Evolutionary conservation across 2,797 vertebrate species (phyloP).

Genomic region (Helicolenus hilgendorfi): DNA sequence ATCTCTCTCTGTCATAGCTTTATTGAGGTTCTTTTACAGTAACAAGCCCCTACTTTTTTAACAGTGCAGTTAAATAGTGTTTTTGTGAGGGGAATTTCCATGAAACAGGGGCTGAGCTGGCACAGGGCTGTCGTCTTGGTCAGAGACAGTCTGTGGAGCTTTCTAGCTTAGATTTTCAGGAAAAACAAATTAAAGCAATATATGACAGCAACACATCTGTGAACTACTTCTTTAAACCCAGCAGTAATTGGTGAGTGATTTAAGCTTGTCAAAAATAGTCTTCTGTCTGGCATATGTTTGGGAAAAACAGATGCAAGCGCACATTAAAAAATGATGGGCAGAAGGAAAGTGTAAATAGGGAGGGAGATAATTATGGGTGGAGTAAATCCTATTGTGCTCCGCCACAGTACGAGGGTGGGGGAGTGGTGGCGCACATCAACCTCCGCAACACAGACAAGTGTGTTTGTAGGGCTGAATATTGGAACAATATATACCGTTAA

Average conservation of each 20-base stretch:
- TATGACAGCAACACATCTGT: conserved; percentile 17
- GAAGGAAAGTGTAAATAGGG: conserved; percentile 64
- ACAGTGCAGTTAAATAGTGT: conserved; percentile 64
- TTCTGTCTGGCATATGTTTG: conserved; percentile 49
- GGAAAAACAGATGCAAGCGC: conserved; percentile 52
- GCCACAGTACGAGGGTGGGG: conserved; percentile 30
- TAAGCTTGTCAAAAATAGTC: conserved; percentile 36
- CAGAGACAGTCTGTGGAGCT: conserved; percentile 51
- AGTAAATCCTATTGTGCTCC: conserved; percentile 71
- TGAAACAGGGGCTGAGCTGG: conserved; percentile 61
- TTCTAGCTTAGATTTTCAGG: conserved; percentile 20
- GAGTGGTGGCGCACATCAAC: background rate
- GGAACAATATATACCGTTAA: background rate
- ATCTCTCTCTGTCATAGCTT: conserved; percentile 34
- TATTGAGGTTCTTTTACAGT: conserved; percentile 63
- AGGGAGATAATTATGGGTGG: conserved; percentile 74
- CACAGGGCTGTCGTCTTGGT: conserved; percentile 64
- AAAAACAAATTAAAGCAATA: conserved; percentile 39
- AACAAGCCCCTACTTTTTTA: conserved; percentile 58
- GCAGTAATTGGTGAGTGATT: conserved; percentile 28
- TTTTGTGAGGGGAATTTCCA: conserved; percentile 81
- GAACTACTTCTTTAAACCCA: conserved; percentile 30
- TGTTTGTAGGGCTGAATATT: background rate
- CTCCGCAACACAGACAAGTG: background rate
- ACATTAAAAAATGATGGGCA: conserved; percentile 57